Percentiles rank a stretch among this genome's conserved stretches.
Evolutionary conservation across 2,797 vertebrate species (phyloP).

Genomic region (Amazona ochrocephala): DNA sequence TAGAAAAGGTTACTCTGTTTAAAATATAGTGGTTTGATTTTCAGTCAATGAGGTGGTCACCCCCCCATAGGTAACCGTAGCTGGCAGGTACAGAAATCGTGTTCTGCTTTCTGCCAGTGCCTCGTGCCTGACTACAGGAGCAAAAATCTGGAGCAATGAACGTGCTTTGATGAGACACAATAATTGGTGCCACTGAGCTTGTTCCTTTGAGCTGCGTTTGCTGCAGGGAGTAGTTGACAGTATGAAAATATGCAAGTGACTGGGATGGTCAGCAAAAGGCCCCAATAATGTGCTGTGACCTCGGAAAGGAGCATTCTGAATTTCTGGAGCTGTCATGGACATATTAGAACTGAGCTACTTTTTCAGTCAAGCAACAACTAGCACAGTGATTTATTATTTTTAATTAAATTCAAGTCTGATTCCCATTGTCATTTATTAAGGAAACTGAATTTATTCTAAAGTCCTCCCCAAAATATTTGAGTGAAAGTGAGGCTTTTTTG

Average conservation of each 20-base stretch:
- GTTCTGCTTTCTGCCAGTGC: not conserved
- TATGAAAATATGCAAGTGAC: not conserved
- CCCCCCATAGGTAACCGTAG: not conserved
- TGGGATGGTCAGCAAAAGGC: not conserved
- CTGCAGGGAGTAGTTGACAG: not conserved
- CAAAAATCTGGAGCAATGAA: rapidly evolving
- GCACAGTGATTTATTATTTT: not conserved
- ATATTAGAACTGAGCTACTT: not conserved
- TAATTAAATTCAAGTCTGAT: not conserved
- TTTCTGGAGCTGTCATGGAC: not conserved
- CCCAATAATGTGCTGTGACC: not conserved
- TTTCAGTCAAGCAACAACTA: not conserved
- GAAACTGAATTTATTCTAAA: not conserved
- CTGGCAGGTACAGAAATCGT: rapidly evolving
- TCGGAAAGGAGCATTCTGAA: not conserved
- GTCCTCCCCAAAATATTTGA: not conserved
- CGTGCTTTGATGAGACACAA: not conserved
- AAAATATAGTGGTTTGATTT: not conserved
- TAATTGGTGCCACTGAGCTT: not conserved
- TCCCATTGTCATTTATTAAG: not conserved
- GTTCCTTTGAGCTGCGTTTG: not conserved
- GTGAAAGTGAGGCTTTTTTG: not conserved
- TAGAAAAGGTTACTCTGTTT: not conserved
- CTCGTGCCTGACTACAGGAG: not conserved
- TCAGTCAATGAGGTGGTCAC: not conserved